A percentile compares a stretch with the other conserved stretches of the same genome.
These are phyloP conservation scores for Nomada flava DNA, from an alignment of 2,888 invertebrate species.

Conservation along the genomic window DNA sequence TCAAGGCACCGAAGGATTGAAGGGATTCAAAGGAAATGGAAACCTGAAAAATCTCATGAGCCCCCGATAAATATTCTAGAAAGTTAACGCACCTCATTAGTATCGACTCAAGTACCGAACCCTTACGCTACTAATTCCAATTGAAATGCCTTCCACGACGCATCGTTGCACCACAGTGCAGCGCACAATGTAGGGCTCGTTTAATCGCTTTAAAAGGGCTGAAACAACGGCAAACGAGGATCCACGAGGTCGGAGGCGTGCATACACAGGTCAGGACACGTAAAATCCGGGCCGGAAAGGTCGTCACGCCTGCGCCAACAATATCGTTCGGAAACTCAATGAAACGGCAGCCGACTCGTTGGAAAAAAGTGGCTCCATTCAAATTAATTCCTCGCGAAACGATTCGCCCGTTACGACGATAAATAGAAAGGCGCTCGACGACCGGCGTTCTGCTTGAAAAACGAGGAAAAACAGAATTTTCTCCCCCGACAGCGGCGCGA, in stretches of 20 bases:
- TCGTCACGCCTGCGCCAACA: constrained; percentile 45
- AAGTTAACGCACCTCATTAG: no score
- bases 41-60: no score
- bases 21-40: no score
- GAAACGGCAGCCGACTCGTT: constrained; percentile 21
- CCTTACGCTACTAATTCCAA: no score
- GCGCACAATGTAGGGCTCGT: background rate
- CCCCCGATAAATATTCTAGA: no score
- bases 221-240: constrained; percentile 25
- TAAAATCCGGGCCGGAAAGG: constrained; percentile 55
- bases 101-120: no score
- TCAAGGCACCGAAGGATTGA: no score
- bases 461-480: background rate
- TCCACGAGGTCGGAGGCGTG: constrained; percentile 40
- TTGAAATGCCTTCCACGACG: no score
- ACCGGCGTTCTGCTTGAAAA: background rate
- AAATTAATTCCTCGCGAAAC: constrained; percentile 40
- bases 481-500: no score
- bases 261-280: constrained; percentile 43
- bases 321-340: constrained; percentile 45
- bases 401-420: constrained; percentile 17
- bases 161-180: background rate
- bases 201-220: constrained; percentile 20
- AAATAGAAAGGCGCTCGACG: constrained; percentile 8
- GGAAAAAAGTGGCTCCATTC: constrained; percentile 39